Evolutionary conservation across 2,888 invertebrate species (phyloP), one percentile per base, ranked within the genome.

Genomic region (Mellilla xanthometata): DNA sequence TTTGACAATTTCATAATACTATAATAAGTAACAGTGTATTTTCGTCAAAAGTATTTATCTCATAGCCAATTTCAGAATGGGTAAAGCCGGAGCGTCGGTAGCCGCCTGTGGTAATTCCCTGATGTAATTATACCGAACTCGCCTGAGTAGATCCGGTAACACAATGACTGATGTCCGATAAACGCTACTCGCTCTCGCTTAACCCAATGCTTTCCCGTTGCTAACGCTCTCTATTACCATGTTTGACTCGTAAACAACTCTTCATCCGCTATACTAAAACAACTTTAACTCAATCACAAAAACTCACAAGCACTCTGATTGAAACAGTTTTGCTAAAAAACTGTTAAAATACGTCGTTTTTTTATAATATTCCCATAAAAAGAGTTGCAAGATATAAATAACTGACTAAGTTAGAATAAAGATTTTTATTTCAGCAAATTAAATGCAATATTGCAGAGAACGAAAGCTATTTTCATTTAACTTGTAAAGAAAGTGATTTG

Each of bases 121-220:
- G 76, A 86, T 82, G 86, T 83, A 86, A 87, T 87, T 87, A 87
- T 75, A 56, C 67, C 51, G 67, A 69, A 68, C 74, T 70, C 70
- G 76, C 65, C 69, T 70, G 79, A 76, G 72, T 77, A 77, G 62
- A 59, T 73, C 69, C 62, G 61, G 72, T 83, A 83, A 84, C 79
- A 83, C 81, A 81, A 82, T 81, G 84, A 80, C 81, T 80, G 76
- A 68, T 73, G 78, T 62, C 68, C 75, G 75, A 70, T 73, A 76
- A 72, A 62, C 64, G 65, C 52, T 48, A 58, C 51, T 41, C 63
- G 59, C 62, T 62, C 53, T 35, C 51, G 51, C 57, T 40, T 52
- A 40, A 28, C 15, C 35, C 31, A n/a, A n/a, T n/a, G 15, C 15
- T 24, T 24, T 8, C 8, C 1, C 24, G 24, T n/a, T 3, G 24